A percentile compares a stretch with the other conserved stretches of the same genome.
phyloP scores from a whole-genome alignment of 2,888 invertebrate species.

The Nasonia oneida region DNA sequence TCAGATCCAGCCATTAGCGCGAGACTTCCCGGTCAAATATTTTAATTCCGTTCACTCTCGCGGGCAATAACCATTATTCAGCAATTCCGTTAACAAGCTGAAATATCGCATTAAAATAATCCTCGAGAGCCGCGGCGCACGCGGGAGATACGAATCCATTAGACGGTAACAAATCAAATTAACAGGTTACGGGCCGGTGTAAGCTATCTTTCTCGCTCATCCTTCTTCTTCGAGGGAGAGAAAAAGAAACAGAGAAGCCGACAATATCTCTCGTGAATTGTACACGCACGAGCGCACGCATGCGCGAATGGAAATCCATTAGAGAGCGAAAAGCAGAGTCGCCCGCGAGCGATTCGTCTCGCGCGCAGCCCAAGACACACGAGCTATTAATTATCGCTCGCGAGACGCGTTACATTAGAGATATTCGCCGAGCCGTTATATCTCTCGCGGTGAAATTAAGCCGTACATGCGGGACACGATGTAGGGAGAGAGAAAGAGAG shows the following conservation, averaged over 20 bases:
- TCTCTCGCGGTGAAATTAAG: slow-evolving; percentile 46
- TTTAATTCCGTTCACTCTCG: neutral
- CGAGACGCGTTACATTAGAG: slow-evolving; percentile 54
- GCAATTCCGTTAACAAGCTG: slow-evolving; percentile 30
- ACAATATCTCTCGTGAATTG: slow-evolving; percentile 5
- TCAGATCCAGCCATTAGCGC: neutral
- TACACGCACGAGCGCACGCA: slow-evolving; percentile 28
- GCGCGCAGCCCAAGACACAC: neutral
- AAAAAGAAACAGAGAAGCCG: neutral
- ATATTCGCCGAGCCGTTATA: slow-evolving; percentile 29
- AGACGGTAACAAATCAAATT: slow-evolving; percentile 58
- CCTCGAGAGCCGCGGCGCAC: neutral
- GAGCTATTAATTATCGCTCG: slow-evolving; percentile 59
- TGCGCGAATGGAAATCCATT: neutral
- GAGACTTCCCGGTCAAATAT: neutral
- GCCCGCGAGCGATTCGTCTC: neutral
- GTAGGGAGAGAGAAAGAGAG: neutral
- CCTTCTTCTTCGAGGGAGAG: neutral
- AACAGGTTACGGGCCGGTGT: slow-evolving; percentile 57
- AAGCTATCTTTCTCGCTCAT: neutral
- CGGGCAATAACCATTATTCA: slow-evolving; percentile 31
- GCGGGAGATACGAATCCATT: slow-evolving; percentile 45
- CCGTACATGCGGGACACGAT: slow-evolving; percentile 34
- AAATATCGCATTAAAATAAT: slow-evolving; percentile 13
- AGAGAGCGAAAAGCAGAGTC: neutral